A percentile compares a stretch with the other conserved stretches of the same genome.
phyloP scores from a whole-genome alignment of 2,888 invertebrate species.

The Polydrusus pterygomalis region DNA sequence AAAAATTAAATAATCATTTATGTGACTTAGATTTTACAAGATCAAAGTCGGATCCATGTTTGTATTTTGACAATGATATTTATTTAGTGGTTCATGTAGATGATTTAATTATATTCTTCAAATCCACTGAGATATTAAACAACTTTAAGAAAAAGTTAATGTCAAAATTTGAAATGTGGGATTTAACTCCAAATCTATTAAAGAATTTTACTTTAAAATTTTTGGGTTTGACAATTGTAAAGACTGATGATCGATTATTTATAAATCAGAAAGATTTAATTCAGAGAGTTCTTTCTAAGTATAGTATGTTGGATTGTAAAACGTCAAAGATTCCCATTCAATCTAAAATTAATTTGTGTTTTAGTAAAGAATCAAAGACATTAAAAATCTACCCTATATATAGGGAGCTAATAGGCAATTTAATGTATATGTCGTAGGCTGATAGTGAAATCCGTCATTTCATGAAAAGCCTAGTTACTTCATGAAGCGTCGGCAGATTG shows the following conservation, averaged over 20 bases:
- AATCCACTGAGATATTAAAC: slow-evolving; percentile 9
- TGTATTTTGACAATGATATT: slow-evolving; percentile 38
- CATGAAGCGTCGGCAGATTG: too few species aligned
- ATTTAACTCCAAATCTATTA: slow-evolving; percentile 35
- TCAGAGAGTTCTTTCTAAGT: slow-evolving; percentile 53
- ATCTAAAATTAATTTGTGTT: slow-evolving; percentile 45
- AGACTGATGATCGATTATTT: slow-evolving; percentile 36
- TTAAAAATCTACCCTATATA: slow-evolving; percentile 49
- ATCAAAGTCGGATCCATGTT: slow-evolving; percentile 22
- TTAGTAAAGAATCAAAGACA: neutral
- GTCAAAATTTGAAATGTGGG: slow-evolving; percentile 48
- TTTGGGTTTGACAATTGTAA: slow-evolving; percentile 49
- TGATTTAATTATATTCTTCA: slow-evolving; percentile 47
- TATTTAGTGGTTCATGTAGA: slow-evolving; percentile 46
- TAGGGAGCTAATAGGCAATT: slow-evolving; percentile 54
- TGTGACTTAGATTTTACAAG: neutral
- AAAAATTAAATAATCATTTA: slow-evolving; percentile 2
- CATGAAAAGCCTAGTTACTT: too few species aligned
- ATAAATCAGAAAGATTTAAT: slow-evolving; percentile 51
- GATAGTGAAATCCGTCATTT: too few species aligned
- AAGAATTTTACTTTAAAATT: slow-evolving; percentile 46
- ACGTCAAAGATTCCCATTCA: slow-evolving; percentile 45
- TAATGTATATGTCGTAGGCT: slow-evolving; percentile 60
- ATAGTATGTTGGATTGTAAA: slow-evolving; percentile 53
- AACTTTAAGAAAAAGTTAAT: slow-evolving; percentile 43